These are phyloP conservation scores for Pseudococcus jackbeardsleyi DNA, from an alignment of 2,888 invertebrate genomes.

Conservation along the genomic window DNA sequence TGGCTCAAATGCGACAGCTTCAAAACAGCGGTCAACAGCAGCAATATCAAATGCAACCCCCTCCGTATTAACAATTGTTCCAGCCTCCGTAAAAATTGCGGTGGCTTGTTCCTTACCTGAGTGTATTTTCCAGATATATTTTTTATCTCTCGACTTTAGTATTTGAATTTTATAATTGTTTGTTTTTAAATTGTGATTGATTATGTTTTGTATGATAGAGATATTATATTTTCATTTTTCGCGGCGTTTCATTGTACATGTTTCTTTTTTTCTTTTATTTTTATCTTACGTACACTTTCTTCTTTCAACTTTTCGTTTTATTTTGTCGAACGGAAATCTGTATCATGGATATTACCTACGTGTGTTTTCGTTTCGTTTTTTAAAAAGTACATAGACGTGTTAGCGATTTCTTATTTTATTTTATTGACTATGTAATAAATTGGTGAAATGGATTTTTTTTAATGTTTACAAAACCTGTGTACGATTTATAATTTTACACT, in stretches of 20 bases:
- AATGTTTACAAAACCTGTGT: not conserved
- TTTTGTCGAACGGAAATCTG: not conserved
- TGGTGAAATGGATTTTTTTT: conserved; percentile 20
- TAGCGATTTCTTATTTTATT: not conserved
- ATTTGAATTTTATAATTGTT: not conserved
- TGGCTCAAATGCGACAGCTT: conserved; percentile 67
- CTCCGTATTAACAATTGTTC: conserved; percentile 71
- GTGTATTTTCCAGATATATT: not conserved
- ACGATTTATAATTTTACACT: not conserved
- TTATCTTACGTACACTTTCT: no score
- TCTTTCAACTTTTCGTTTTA: not conserved
- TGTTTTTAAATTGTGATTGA: not conserved
- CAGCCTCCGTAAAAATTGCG: conserved; percentile 42
- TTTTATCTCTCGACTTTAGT: not conserved
- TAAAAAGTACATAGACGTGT: not conserved
- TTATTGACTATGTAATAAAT: not conserved
- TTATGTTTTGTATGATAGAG: no score
- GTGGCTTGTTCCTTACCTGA: conserved; percentile 6
- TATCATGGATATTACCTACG: not conserved
- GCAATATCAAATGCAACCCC: conserved; percentile 75
- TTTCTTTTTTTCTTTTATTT: no score
- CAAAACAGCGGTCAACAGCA: conserved; percentile 66
- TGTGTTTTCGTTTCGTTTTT: not conserved
- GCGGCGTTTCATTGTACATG: no score
- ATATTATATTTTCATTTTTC: no score